These are phyloP conservation scores for Sminthurides aquaticus DNA, from an alignment of 2,888 invertebrate genomes.

Conservation along the genomic window DNA sequence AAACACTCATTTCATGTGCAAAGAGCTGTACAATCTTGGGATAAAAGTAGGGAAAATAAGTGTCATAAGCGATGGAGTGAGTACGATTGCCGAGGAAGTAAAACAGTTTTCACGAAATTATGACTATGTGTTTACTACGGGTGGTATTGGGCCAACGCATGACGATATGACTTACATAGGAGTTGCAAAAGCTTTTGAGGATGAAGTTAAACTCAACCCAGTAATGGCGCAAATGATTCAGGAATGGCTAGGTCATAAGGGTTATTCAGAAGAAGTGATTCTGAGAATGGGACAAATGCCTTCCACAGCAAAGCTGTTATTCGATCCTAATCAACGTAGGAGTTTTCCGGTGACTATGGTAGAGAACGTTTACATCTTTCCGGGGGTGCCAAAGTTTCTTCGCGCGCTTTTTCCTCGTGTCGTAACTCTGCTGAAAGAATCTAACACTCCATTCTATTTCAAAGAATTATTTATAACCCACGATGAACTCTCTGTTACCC, in stretches of 20 bases:
- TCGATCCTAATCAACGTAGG: conserved; percentile 47
- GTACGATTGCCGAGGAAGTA: conserved; percentile 60
- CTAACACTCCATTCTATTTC: conserved; percentile 44
- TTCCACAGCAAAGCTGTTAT: conserved; percentile 49
- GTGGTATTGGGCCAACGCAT: conserved; percentile 71
- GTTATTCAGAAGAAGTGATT: conserved; percentile 44
- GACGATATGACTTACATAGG: conserved; percentile 70
- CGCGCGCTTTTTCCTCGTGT: conserved; percentile 43
- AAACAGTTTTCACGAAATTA: conserved; percentile 54
- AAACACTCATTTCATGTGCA: conserved; percentile 59
- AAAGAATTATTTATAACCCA: conserved; percentile 44
- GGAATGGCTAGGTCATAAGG: conserved; percentile 44
- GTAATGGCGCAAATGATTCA: conserved; percentile 48
- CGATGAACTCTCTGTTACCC: conserved; percentile 47
- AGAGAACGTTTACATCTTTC: conserved; percentile 61
- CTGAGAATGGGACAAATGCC: conserved; percentile 46
- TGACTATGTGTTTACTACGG: conserved; percentile 64
- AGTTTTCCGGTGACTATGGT: conserved; percentile 51
- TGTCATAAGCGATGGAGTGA: conserved; percentile 59
- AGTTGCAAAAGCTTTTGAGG: conserved; percentile 54
- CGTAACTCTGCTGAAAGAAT: conserved; percentile 1
- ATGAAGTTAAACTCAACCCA: conserved; percentile 49
- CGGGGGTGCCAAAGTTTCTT: conserved; percentile 59
- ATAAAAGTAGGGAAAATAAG: conserved; percentile 59
- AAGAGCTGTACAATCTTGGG: conserved; percentile 57